Evolutionary conservation across 92 coral and sea anemone genomes (phyloP).

Genomic region (Zoanthus sociatus): DNA sequence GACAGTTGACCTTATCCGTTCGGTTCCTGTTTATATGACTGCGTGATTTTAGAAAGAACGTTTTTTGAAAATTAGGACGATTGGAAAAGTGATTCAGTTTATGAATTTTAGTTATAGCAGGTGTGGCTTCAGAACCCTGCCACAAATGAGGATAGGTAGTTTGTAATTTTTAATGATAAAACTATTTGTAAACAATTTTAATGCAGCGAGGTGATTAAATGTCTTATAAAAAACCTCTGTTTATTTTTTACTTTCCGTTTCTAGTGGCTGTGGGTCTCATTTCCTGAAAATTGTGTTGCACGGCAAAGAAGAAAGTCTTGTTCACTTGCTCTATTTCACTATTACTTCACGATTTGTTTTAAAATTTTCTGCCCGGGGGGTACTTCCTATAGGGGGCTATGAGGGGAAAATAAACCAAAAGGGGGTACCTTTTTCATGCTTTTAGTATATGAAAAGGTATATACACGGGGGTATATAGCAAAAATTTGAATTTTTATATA

Average conservation of each 20-base stretch:
- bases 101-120: constrained; percentile 30
- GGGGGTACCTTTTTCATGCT: constrained; percentile 12
- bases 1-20: constrained; percentile 35
- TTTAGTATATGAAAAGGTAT: constrained; percentile 4
- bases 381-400: constrained; percentile 11
- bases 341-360: constrained; percentile 5
- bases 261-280: constrained; percentile 32
- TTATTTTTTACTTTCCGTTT: constrained; percentile 7
- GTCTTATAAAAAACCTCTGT: constrained; percentile 1
- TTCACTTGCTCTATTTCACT: constrained; percentile 17
- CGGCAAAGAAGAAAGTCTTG: constrained; percentile 14
- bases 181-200: constrained; percentile 22
- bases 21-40: constrained; percentile 12
- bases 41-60: constrained; percentile 21
- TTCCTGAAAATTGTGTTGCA: constrained; percentile 19
- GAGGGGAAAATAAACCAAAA: not conserved
- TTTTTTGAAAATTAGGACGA: constrained; percentile 23
- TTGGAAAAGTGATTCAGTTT: constrained; percentile 28
- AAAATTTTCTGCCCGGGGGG: constrained; percentile 18
- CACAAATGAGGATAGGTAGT: constrained; percentile 33
- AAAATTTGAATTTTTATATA: constrained; percentile 5
- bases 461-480: constrained; percentile 2
- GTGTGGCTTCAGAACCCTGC: constrained; percentile 26
- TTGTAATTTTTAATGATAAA: constrained; percentile 12
- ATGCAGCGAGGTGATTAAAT: constrained; percentile 14